Base-by-base conservation (phyloP, 2,113 vertebrate species). In the Glaucidium brasilianum region DNA sequence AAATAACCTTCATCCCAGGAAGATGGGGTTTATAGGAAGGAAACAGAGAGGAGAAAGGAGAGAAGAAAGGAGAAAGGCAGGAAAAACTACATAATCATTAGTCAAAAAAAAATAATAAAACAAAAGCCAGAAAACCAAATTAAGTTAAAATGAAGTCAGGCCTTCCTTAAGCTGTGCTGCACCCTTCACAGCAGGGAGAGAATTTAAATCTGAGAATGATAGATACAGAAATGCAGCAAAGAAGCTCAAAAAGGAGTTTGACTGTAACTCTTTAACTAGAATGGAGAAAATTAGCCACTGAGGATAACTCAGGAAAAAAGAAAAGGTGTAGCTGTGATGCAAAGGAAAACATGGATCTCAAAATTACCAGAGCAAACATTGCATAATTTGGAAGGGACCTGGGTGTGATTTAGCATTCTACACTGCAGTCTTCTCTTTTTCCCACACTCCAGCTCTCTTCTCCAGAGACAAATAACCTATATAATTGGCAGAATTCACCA, bases 1-100 rank as follows among this genome's bases (percentile, higher is more conserved):
- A 96, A 94, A 92, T 88, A 94, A 56, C 69, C 30, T 64, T 85
- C 58, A 60, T 66, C 30, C 56, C 43, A 79, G 50, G 49, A 96
- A 94, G 34, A 68, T 0, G 3, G 5, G 35, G 34, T 53, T 82
- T 75, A 64, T 15, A 90, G 43, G 35, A 69, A 15, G 34, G 43
- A 91, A 59, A 13, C 50, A 92, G 30, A 73, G 32, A 89, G 55
- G 63, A 56, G 14, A 71, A 84, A 77, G 32, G 37, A 91, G 32
- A 35, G 5, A 3, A 2, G 7, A 8, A 6, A 68, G 45, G 16
- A 85, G 26, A 23, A 37, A 71, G 19, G 35, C 30, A 81, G 39
- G 21, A 53, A 59, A 86, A 79, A 62, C 6, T 73, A 14, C 13
- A 27, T 49, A 52, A 56, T 72, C 43, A 60, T 94, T 72, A 58